phyloP scores from a whole-genome alignment of 2,888 invertebrate species.

The Lycophotia porphyrea region DNA sequence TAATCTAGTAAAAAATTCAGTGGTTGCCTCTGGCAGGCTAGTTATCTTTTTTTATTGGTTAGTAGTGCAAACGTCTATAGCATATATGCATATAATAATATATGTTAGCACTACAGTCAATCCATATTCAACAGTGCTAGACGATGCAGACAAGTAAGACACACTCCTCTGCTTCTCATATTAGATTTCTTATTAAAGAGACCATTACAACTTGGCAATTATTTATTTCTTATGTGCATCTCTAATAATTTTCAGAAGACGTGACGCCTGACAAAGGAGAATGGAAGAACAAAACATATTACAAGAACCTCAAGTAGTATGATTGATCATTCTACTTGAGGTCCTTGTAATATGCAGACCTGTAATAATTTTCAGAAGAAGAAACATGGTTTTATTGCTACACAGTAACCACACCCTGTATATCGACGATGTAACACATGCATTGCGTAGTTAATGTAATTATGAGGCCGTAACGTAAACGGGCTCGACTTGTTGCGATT shows the following conservation, averaged over 20 bases:
- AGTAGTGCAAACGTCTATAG: too few relatives aligned
- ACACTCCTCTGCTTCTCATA: not conserved
- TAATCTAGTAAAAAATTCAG: not conserved
- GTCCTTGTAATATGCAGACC: too few relatives aligned
- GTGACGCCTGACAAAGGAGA: not conserved
- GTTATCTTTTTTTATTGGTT: not conserved
- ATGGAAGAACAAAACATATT: not conserved
- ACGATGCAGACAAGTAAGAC: not conserved
- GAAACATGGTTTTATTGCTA: not conserved
- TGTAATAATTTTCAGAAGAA: not conserved
- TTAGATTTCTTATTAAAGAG: too few relatives aligned
- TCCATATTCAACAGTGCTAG: not conserved
- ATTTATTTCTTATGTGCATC: not conserved
- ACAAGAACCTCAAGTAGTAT: not conserved
- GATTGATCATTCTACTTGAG: too few relatives aligned
- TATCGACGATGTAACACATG: slow-evolving; percentile 79
- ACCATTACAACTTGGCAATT: not conserved
- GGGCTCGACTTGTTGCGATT: slow-evolving; percentile 88
- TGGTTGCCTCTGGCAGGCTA: not conserved
- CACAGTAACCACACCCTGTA: slow-evolving; percentile 73
- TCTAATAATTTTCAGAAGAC: not conserved
- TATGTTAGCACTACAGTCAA: not conserved
- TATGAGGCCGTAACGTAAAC: slow-evolving; percentile 89
- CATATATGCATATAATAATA: too few relatives aligned
- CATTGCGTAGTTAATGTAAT: slow-evolving; percentile 90